Evolutionary conservation across 2,113 vertebrate genomes (phyloP), one percentile per base, ranked within the genome.

Genomic region (Grallaria varia): DNA sequence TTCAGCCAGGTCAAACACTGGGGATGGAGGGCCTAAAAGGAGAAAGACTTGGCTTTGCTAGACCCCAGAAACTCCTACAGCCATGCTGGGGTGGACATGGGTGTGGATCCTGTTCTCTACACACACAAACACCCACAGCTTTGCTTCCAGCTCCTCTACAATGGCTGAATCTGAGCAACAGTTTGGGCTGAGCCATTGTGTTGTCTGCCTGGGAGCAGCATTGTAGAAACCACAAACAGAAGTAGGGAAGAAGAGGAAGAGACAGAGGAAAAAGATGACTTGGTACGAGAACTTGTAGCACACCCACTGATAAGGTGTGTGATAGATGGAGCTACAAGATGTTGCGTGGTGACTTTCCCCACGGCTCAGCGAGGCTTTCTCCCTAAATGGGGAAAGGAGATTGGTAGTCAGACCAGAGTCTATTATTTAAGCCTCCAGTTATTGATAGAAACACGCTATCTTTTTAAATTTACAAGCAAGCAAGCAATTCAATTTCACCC

Each of bases 391-490:
- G 52, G 68, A 87, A 67, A 90, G 44, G 63, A 93, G 91, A 95
- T 91, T 84, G 93, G 93, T 92, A 95, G 95, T 69, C 89, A 84
- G 84, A 78, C 76, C 64, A 40, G 71, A 81, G 73, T 23, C 93
- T 95, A 95, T 92, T 94, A 87, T 95, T 95, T 93, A 95, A 95
- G 64, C 72, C 73, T 40, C 86, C 0, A 1, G 95, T 97, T 96
- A 97, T 93, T 95, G 96, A 96, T 95, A 93, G 93, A 95, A 97
- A 89, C 80, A 89, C 9, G 2, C 73, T 93, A 95, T 93, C 94
- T 89, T 95, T 92, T 95, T 89, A 91, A 95, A 96, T 97, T 96
- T 97, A 97, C 95, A 95, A 96, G 93, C 94, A 91, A 93, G 84
- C 64, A 84, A 95, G 95, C 93, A 95, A 95, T 95, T 95, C 93